Evolutionary conservation across 2,888 invertebrate species (phyloP), one percentile per base, ranked within the genome.

Genomic region (Athrips mouffetella): DNA sequence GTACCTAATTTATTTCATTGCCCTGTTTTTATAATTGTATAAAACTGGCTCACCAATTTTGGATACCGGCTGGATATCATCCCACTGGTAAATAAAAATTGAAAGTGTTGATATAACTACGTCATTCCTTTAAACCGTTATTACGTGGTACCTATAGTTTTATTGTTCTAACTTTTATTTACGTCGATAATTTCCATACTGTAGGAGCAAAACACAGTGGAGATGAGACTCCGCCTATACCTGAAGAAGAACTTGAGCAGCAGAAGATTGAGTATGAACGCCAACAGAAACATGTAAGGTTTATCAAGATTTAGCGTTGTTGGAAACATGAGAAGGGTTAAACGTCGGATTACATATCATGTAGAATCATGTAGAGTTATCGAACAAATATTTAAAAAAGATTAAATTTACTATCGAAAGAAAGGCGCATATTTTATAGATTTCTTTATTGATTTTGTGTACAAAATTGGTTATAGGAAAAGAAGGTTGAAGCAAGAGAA

Each of bases 21-120:
- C 1, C 2, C 15, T 2, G 45, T 41, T 50, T 53, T 29, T 48
- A 54, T 47, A 31, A 54, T 45, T 50, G 45, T 20, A 48, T 55
- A 60, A 93, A 93, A 87, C 93, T 94, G 94, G 94, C 94, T 90
- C 94, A 94, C 85, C 94, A 94, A 90, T 94, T 94, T 89, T 94
- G 94, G 94, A 94, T 94, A 76, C 94, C 94, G 55, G 42, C 50
- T 27, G 42, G 42, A 44, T 94, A 93, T 87, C 93, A 94, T 89
- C 94, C 93, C 69, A 92, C 93, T 89, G 93, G 93, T 86, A 71
- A 85, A 1, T 33, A n/a, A n/a, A n/a, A n/a, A 31, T 15, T 31
- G 10, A 3, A 4, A 33, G 16, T 7, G 8, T 7, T 13, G 2
- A 13, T 16, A 13, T 2, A 18, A 35, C 10, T 6, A 16, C n/a